Base-by-base conservation (phyloP, 2,797 vertebrate genomes). In the Miichthys miiuy region DNA sequence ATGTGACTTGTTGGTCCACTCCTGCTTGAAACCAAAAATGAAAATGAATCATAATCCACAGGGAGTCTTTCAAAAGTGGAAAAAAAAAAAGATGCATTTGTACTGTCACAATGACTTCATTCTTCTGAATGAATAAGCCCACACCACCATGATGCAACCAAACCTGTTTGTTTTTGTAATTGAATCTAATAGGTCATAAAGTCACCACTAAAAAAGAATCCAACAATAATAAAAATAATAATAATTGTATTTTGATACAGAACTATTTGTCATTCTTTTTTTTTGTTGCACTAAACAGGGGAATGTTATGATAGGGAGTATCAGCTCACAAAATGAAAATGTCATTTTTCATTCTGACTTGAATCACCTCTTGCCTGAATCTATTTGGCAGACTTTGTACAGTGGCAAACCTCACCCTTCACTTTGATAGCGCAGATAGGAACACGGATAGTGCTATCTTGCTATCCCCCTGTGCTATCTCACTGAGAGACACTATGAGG, bases 391-490 rank as follows among this genome's bases (percentile, higher is more conserved):
- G 81, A 82, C 82, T 85, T 82, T 80, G 81, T 80, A 82, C 82
- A 81, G 77, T 58, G 61, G 72, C 51, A 7, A 34, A 61, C 48
- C 50, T 80, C 75, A 69, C 50, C 77, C 75, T 71, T 78, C 62
- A 55, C 75, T 52, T 52, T 56, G 76, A 83, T 80, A 27, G 68
- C 17, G 73, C 73, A 78, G 90, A 92, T 90, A 81, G 81, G 63
- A 79, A 57, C 67, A 66, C 5, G 41, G 80, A 85, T 87, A 87
- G 61, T 73, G 47, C 80, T 90, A 91, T 92, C 90, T 91, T 58
- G 75, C 89, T 83, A 80, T 89, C 80, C 77, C 34, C 81, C 77
- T 6, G 57, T 81, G 80, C 87, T 93, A 93, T 92, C 90, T 92
- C 77, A 51, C 88, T n/a, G 51, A 82, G 80, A 92, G 90, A 89